Evolutionary conservation across 2,797 vertebrate genomes (phyloP), one percentile per base, ranked within the genome.

Genomic region (Furcifer pardalis): DNA sequence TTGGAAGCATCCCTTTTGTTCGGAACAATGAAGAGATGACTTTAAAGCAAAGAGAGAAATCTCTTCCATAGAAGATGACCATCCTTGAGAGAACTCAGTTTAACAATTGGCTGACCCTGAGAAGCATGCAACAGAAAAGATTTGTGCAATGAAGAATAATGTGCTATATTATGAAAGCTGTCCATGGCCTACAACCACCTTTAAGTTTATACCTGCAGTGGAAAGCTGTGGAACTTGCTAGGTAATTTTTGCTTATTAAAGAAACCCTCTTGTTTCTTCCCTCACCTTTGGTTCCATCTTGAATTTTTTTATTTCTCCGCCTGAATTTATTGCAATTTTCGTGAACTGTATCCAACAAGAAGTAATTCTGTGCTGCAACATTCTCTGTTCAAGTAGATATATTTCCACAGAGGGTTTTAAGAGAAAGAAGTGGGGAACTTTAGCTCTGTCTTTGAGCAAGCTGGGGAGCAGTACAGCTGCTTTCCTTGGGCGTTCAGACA

Each of bases 31-130:
- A 89, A 86, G 81, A 90, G 84, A 89, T 77, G 19, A 27, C 4
- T 17, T 7, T 66, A 87, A 84, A 84, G 73, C 83, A 77, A 72
- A 4, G 81, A 10, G 25, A 27, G 19, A 79, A 27, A 84, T 89
- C 89, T 85, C 77, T 69, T 5, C 23, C 77, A 86, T 88, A 10
- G 89, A 83, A 89, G 91, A 89, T 84, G 84, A 88, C 89, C 77
- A 85, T 92, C 87, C 84, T 92, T 89, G 88, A 89, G 13, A 56
- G 91, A 90, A 87, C 86, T 87, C 71, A 92, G 89, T 82, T 84
- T 89, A 90, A 90, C 87, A 89, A 90, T 89, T 93, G 87, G 91
- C 90, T 88, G 91, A 89, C 93, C 92, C 88, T 87, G 88, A 89
- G 91, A 89, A 66, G 89, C 91, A 89, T 93, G 87, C 83, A 92